A percentile compares a stretch with the other conserved stretches of the same genome.
Evolutionary conservation across 1,140 invertebrate species (phyloP).

Genomic region (Apocrypta bakeri): DNA sequence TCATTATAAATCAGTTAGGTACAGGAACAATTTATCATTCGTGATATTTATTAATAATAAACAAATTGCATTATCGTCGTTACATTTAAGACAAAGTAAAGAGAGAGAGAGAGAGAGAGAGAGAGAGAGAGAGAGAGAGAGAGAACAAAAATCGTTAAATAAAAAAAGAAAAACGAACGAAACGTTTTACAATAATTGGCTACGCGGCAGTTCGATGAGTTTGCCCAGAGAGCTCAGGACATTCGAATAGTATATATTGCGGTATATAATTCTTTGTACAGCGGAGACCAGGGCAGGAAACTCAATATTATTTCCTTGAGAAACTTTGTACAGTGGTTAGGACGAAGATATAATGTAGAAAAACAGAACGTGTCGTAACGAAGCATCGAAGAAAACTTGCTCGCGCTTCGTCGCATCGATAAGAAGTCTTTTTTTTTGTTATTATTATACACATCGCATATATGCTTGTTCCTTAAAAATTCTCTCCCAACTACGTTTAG

Average conservation of each 20-base stretch:
- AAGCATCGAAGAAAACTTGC: conserved; percentile 10
- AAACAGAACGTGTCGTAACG: background rate
- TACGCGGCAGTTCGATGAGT: conserved; percentile 28
- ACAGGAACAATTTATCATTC: conserved; percentile 72
- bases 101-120: conserved; percentile 16
- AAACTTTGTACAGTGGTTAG: conserved; percentile 4
- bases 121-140: background rate
- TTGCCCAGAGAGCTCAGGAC: background rate
- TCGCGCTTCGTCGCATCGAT: conserved; percentile 2
- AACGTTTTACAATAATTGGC: conserved; percentile 16
- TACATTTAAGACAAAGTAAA: conserved; percentile 51
- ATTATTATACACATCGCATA: conserved; percentile 23
- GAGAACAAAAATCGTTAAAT: conserved; percentile 45
- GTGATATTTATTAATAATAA: conserved; percentile 66
- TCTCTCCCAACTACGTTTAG: conserved; percentile 42
- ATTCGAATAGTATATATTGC: conserved; percentile 19
- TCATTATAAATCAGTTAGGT: conserved; percentile 69
- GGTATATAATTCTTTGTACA: conserved; percentile 26
- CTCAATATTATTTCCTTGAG: background rate
- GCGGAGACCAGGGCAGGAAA: conserved; percentile 13
- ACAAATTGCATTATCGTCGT: conserved; percentile 50
- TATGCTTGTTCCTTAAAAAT: conserved; percentile 33
- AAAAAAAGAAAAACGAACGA: conserved; percentile 39
- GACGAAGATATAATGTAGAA: conserved; percentile 19
- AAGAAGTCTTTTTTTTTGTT: conserved; percentile 35